These are phyloP conservation scores for Anthrax anthrax DNA, from an alignment of 2,888 invertebrate species.

Conservation along the genomic window DNA sequence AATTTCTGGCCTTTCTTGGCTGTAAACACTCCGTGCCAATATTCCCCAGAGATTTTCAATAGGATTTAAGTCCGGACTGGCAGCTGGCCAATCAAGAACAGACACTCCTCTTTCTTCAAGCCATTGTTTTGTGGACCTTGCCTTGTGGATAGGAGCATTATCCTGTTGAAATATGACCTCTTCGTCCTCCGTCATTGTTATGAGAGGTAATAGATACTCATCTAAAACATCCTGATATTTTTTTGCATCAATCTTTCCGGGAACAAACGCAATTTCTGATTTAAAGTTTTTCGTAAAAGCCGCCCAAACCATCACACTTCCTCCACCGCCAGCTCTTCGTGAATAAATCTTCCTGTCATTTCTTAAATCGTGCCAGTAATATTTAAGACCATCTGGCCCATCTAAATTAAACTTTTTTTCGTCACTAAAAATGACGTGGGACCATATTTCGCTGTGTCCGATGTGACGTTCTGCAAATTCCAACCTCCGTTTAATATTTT, in stretches of 20 bases:
- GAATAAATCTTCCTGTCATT: background rate
- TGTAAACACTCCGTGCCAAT: background rate
- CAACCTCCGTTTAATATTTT: no score
- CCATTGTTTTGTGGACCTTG: background rate
- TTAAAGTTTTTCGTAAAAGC: no score
- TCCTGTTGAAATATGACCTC: background rate
- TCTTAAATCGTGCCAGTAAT: background rate
- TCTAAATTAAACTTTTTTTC: no score
- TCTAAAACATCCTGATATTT: background rate
- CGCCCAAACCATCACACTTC: background rate
- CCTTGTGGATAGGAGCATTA: background rate
- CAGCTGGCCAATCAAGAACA: background rate
- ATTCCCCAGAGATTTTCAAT: background rate
- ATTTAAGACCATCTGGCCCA: no score
- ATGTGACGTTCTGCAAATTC: no score
- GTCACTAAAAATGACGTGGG: no score
- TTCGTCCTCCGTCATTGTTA: background rate
- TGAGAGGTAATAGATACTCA: background rate
- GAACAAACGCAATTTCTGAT: background rate
- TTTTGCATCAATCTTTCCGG: background rate
- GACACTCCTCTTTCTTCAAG: background rate
- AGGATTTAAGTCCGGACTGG: background rate
- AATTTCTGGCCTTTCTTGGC: no score
- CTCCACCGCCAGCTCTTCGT: background rate
- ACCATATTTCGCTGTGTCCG: no score